Percentiles rank a stretch among this genome's conserved stretches.
phyloP scores from a whole-genome alignment of 2,888 invertebrate genomes.

The Listrodromus nycthemerus region DNA sequence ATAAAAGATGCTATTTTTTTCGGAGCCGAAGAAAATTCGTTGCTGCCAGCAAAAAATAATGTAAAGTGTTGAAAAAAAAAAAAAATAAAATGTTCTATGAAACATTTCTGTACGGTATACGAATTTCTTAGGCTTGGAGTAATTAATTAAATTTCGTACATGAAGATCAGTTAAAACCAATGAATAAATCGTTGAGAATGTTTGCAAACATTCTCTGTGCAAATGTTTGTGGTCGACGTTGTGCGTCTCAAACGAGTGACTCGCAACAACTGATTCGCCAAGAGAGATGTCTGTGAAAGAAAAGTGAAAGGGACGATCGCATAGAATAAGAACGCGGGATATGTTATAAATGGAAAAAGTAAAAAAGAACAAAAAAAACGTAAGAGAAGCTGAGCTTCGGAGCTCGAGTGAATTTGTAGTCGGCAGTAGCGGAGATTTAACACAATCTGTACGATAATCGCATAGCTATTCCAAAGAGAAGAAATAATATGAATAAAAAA shows the following conservation, averaged over 20 bases:
- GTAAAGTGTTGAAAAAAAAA: no score
- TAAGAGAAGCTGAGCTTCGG: not conserved
- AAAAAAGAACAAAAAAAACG: not conserved
- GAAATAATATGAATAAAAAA: not conserved
- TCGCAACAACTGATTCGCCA: not conserved
- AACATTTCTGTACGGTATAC: no score
- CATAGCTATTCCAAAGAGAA: not conserved
- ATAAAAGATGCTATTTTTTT: not conserved
- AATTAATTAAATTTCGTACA: not conserved
- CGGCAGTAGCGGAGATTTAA: not conserved
- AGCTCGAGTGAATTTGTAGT: not conserved
- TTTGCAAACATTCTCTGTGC: not conserved
- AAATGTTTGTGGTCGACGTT: not conserved
- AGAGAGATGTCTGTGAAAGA: not conserved
- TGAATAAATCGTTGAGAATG: not conserved
- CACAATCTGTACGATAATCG: not conserved
- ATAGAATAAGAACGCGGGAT: not conserved
- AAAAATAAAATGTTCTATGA: no score
- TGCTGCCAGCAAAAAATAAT: not conserved
- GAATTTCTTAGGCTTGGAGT: not conserved
- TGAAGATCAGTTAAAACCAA: not conserved
- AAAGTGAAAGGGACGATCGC: not conserved
- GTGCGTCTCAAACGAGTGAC: not conserved
- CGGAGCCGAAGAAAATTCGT: not conserved
- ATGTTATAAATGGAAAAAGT: not conserved